Base-by-base conservation (phyloP, 2,113 vertebrate genomes). In the Synodontis membranacea region DNA sequence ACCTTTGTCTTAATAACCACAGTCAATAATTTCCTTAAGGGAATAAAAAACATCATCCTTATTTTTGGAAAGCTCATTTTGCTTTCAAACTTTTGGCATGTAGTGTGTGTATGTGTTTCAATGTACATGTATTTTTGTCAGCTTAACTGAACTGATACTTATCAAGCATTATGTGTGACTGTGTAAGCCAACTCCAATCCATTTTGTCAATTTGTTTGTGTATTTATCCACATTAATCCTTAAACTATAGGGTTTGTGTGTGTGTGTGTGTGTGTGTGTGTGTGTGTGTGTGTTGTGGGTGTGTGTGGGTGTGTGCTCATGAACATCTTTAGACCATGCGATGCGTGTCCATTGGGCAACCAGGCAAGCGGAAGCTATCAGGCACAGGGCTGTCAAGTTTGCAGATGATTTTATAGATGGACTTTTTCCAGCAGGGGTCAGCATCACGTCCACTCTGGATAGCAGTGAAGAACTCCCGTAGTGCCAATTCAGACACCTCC, bases 371-470 rank as follows among this genome's bases (percentile, higher is more conserved):
- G 96, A 99, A 99, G 93, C 97, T 96, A 91, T 99, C 98, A 46
- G 98, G 98, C 86, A 99, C 97, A 83, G 98, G 97, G 89, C 98
- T 98, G 95, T 99, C 98, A 86, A 99, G 96, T 91, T 99, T 99
- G 93, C 98, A 98, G 96, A 99, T 98, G 90, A 99, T 97, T 95
- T 99, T 99, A 93, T 99, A 99, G 91, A 99, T 99, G 90, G 97
- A 97, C 94, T 99, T 99, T 96, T 99, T 99, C 98, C 98, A 99
- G 96, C 98, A 99, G 96, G 98, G 98, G 95, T 99, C 98, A 93
- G 96, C 96, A 94, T 99, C 98, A 94, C 98, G 97, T 92, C 97
- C 98, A 89, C 96, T 97, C 93, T 98, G 98, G 93, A 99, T 99
- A 95, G 98, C 98, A 85, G 97, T 96, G 94, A 98, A 98, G 94